Evolutionary conservation across 1,140 invertebrate genomes (phyloP), one percentile per base, ranked within the genome.

Genomic region (Rhyzopertha dominica): DNA sequence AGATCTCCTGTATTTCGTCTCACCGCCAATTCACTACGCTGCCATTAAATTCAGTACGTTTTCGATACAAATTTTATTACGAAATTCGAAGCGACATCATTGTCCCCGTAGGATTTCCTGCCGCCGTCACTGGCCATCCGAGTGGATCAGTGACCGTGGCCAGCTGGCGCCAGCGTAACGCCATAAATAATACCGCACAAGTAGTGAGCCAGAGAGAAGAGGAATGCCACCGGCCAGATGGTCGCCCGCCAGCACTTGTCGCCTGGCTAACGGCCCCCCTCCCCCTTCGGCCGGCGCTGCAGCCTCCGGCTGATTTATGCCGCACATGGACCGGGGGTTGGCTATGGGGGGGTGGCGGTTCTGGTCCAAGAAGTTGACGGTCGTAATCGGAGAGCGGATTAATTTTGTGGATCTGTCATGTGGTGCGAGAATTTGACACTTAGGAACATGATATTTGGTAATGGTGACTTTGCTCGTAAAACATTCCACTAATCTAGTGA

Each of bases 131-230:
- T 47, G 49, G 50, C 36, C n/a, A n/a, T n/a, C n/a, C n/a, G n/a
- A n/a, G n/a, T 58, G 56, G 62, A 65, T 65, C 64, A 66, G 64
- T 66, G 64, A 66, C 64, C 65, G 64, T 66, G 64, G 58, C 62
- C 61, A 66, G 61, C 57, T 63, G 64, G 64, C 62, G 65, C 60
- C 64, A 68, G 45, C 54, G 57, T 48, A 53, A 48, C 51, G 59
- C 56, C 61, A 60, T 65, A 65, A 66, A 66, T 66, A 66, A 66
- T 63, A 62, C 64, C 63, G 63, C 61, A 62, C 63, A 61, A 64
- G 59, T 57, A 60, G 58, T 54, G 20, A 47, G 53, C 49, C 43
- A 47, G 46, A 47, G 35, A 47, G 28, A 30, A 37, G 42, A 47
- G 53, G 60, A 62, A 62, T 62, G 60, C 60, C 58, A 62, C 54